These are phyloP conservation scores for Psittacula derbiana DNA, from an alignment of 2,797 vertebrate genomes.

Conservation along the genomic window DNA sequence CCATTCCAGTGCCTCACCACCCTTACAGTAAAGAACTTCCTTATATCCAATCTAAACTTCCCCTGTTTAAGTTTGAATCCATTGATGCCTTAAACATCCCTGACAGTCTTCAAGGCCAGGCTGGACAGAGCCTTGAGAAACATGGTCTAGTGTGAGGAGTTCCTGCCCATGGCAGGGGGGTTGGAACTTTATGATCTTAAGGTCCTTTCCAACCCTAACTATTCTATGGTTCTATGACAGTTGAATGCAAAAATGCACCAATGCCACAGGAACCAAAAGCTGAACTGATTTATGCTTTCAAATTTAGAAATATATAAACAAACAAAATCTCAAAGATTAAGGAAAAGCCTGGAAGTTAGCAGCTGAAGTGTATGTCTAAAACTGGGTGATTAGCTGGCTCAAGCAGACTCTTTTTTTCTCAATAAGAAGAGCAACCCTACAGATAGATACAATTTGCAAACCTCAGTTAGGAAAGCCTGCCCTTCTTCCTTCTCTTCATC, in stretches of 20 bases:
- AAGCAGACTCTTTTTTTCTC: neutral
- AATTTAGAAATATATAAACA: neutral
- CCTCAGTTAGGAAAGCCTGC: neutral
- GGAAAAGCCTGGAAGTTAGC: neutral
- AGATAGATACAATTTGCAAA: neutral
- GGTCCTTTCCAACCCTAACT: neutral
- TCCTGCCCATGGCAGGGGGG: neutral
- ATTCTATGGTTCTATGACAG: neutral
- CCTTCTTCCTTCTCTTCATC: neutral
- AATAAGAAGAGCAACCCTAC: neutral
- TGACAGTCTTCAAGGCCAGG: neutral
- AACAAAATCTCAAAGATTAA: neutral
- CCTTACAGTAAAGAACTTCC: too few species aligned
- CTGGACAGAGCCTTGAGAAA: neutral
- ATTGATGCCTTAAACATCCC: neutral
- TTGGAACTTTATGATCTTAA: neutral
- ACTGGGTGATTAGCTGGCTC: neutral
- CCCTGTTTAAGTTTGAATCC: too few species aligned
- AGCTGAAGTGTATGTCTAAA: neutral
- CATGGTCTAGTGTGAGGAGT: neutral
- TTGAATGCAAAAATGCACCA: neutral
- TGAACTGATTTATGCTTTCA: neutral
- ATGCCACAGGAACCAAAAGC: neutral
- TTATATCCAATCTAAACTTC: too few species aligned
- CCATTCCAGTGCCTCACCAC: too few species aligned